Evolutionary conservation across 2,888 invertebrate species (phyloP).

Genomic region (Eilema caniola): DNA sequence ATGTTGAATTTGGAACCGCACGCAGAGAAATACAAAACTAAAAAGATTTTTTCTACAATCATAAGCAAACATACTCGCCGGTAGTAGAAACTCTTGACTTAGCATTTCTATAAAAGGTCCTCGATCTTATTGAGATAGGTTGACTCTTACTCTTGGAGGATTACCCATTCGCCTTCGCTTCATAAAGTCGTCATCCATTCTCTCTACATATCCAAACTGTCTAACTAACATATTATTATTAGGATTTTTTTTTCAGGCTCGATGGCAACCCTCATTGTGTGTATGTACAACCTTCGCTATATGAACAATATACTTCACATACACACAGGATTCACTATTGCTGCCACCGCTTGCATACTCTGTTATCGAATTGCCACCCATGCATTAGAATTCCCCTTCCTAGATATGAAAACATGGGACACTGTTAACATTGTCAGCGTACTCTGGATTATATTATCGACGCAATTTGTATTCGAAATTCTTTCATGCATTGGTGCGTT

Average conservation of each 20-base stretch:
- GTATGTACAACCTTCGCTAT: constrained; percentile 70
- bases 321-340: constrained; percentile 67
- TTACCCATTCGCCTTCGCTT: too few species aligned
- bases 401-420: constrained; percentile 67
- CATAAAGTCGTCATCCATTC: too few species aligned
- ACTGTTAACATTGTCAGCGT: constrained; percentile 69
- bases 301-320: constrained; percentile 72
- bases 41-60: too few species aligned
- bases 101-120: too few species aligned
- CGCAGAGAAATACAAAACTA: too few species aligned
- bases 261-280: constrained; percentile 67
- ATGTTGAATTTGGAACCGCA: too few species aligned
- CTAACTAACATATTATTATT: too few species aligned
- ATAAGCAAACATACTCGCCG: too few species aligned
- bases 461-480: constrained; percentile 75
- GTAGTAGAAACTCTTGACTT: too few species aligned
- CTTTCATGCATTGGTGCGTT: constrained; percentile 70
- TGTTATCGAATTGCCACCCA: constrained; percentile 67
- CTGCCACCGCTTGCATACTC: constrained; percentile 63
- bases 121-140: too few species aligned
- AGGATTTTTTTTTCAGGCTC: constrained; percentile 67
- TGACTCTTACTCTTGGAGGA: too few species aligned
- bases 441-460: constrained; percentile 71
- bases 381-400: constrained; percentile 57
- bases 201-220: too few species aligned